These are phyloP conservation scores for Taxidea taxus DNA, from an alignment of 2,113 vertebrate species.

Conservation along the genomic window DNA sequence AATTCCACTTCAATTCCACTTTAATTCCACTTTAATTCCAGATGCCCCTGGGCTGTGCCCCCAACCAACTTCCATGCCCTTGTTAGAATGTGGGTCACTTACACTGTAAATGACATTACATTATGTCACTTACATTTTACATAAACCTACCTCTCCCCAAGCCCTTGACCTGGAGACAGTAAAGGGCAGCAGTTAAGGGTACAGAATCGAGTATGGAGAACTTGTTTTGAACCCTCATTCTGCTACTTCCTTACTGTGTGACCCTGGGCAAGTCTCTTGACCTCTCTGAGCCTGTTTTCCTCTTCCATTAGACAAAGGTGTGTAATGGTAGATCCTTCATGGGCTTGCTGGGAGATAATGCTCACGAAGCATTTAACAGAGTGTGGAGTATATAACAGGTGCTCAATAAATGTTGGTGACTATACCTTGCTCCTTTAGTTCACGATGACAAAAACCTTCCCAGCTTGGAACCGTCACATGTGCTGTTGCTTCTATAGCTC, in stretches of 20 bases:
- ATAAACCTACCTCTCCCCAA: neutral
- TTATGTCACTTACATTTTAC: no score
- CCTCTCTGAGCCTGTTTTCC: neutral
- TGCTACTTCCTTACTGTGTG: neutral
- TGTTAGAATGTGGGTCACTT: neutral
- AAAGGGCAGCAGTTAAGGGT: neutral
- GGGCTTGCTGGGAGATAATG: neutral
- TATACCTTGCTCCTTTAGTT: neutral
- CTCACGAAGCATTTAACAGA: neutral
- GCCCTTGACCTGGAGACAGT: neutral
- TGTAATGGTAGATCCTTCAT: neutral
- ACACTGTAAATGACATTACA: neutral
- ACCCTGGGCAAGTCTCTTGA: neutral
- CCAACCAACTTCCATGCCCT: neutral
- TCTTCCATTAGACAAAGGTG: neutral
- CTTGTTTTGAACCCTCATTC: neutral
- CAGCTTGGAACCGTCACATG: neutral
- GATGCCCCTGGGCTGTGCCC: neutral
- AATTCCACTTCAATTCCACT: neutral
- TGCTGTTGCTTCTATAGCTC: neutral
- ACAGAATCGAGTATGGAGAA: neutral
- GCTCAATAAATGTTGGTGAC: neutral
- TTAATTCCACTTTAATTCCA: neutral
- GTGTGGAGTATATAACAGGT: neutral
- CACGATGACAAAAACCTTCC: neutral